Conservation (phyloP, 1,140 invertebrate species). For the Bombus soroeensis region DNA sequence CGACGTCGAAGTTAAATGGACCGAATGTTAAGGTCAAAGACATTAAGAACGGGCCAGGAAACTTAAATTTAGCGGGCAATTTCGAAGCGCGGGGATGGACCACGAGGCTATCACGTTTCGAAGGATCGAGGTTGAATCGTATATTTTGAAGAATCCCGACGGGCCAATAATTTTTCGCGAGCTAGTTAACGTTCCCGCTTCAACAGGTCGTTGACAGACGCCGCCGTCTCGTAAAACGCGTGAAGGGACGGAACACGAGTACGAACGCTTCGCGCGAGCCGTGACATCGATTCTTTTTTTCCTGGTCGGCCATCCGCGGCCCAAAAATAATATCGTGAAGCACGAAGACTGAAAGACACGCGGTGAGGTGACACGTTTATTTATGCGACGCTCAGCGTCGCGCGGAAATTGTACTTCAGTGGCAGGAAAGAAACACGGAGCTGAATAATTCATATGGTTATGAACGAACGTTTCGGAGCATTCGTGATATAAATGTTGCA, state of each 20-base stretch:
- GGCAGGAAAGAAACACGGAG: background rate
- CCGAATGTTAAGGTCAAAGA: background rate
- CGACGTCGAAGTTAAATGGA: background rate
- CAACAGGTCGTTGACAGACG: constrained; percentile 4
- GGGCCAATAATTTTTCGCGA: constrained; percentile 6
- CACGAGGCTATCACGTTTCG: background rate
- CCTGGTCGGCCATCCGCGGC: too few relatives aligned
- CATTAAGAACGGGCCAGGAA: background rate
- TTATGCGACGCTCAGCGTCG: background rate
- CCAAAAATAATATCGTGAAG: background rate
- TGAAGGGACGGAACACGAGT: background rate
- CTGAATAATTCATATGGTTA: constrained; percentile 27
- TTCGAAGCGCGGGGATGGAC: background rate
- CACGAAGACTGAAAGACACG: background rate
- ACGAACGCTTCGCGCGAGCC: background rate
- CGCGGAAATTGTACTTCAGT: background rate
- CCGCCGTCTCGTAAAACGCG: background rate
- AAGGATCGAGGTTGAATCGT: background rate
- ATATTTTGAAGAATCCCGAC: background rate
- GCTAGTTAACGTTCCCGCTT: constrained; percentile 9
- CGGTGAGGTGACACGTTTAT: constrained; percentile 4
- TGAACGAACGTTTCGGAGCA: constrained; percentile 4
- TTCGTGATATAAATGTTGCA: background rate
- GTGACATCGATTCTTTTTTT: background rate
- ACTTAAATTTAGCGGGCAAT: constrained; percentile 6